A percentile compares a stretch with the other conserved stretches of the same genome.
Conservation (phyloP, 1,140 invertebrate genomes). For the Penaeus chinensis region DNA sequence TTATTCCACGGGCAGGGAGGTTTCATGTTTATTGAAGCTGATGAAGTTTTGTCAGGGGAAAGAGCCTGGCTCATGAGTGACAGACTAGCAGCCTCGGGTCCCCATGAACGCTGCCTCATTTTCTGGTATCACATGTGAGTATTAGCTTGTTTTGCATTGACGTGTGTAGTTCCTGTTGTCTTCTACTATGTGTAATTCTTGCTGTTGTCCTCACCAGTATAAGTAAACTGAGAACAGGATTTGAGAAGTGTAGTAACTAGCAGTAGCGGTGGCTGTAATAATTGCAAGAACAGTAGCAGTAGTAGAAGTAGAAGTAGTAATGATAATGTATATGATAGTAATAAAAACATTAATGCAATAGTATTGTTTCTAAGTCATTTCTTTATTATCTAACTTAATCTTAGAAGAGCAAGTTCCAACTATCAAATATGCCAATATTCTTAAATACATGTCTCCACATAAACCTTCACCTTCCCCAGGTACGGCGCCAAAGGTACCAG, state of each 20-base stretch:
- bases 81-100: background rate
- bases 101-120: conserved; percentile 31
- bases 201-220: too few species aligned
- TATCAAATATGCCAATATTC: conserved; percentile 6
- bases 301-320: too few species aligned
- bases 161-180: background rate
- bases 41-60: background rate
- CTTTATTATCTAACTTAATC: background rate
- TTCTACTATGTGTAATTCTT: background rate
- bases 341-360: too few species aligned
- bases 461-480: background rate
- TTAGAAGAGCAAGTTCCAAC: background rate
- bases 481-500: conserved; percentile 25
- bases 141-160: background rate
- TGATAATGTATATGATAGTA: too few species aligned
- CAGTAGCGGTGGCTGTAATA: too few species aligned
- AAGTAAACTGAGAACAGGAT: too few species aligned
- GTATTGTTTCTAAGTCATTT: too few species aligned
- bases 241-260: too few species aligned
- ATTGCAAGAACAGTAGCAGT: too few species aligned
- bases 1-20: conserved; percentile 14
- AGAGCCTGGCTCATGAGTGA: conserved; percentile 34
- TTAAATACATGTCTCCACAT: background rate
- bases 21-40: conserved; percentile 43
- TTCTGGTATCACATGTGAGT: conserved; percentile 55